These are phyloP conservation scores for Phocides pigmalion DNA, from an alignment of 1,140 invertebrate species.

Conservation along the genomic window DNA sequence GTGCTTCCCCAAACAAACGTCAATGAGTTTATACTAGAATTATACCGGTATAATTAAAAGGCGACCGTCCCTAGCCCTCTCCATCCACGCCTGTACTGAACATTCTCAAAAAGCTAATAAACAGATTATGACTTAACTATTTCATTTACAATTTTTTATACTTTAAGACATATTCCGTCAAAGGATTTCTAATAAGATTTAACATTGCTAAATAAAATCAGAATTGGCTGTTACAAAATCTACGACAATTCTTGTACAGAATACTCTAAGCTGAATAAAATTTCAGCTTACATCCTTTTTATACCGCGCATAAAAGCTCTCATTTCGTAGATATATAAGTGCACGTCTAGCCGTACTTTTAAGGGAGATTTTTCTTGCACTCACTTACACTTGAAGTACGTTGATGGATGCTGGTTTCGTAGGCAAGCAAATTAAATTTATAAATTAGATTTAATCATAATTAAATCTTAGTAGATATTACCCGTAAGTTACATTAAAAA, in stretches of 20 bases:
- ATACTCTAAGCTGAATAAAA: slow-evolving; percentile 20
- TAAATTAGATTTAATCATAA: not conserved
- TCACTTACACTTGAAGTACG: not conserved
- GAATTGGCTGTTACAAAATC: slow-evolving; percentile 17
- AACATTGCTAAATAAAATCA: not conserved
- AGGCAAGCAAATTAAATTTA: not conserved
- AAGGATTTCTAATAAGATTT: not conserved
- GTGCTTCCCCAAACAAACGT: too few relatives aligned
- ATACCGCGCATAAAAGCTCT: slow-evolving; percentile 12
- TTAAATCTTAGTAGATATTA: not conserved
- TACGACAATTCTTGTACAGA: not conserved
- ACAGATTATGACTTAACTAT: too few relatives aligned
- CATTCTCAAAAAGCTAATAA: too few relatives aligned
- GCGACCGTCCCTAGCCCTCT: too few relatives aligned
- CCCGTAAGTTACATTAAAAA: not conserved
- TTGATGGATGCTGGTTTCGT: slow-evolving; percentile 1
- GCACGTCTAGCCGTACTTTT: slow-evolving; percentile 19
- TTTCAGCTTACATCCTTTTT: slow-evolving; percentile 23
- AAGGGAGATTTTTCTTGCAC: slow-evolving; percentile 22
- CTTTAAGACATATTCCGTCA: too few relatives aligned
- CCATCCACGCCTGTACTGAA: too few relatives aligned
- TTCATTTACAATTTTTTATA: too few relatives aligned
- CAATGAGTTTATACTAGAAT: too few relatives aligned
- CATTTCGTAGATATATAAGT: slow-evolving; percentile 19
- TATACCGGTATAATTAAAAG: too few relatives aligned